phyloP scores from a whole-genome alignment of 2,888 invertebrate species.

The Lucinisca nassula region DNA sequence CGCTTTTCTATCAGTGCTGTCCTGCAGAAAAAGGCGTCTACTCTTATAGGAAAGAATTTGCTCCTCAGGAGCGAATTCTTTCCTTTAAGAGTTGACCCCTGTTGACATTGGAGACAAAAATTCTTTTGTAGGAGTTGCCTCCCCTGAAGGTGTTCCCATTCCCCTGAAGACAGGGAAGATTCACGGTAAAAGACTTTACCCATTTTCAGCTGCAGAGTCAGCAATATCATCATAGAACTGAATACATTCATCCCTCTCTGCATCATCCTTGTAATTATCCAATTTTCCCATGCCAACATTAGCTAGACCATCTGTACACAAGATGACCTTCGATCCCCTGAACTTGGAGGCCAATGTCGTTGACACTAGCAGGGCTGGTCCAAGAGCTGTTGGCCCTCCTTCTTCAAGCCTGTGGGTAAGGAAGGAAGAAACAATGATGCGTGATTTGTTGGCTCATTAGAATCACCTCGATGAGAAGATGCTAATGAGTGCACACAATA shows the following conservation, averaged over 20 bases:
- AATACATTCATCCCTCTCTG: slow-evolving; percentile 70
- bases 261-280: slow-evolving; percentile 71
- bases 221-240: slow-evolving; percentile 81
- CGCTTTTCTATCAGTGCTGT: no score
- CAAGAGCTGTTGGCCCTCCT: slow-evolving; percentile 86
- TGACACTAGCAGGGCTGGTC: slow-evolving; percentile 85
- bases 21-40: no score
- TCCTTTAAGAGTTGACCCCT: no score
- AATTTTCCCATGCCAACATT: slow-evolving; percentile 86
- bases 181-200: slow-evolving; percentile 81
- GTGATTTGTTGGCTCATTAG: no score
- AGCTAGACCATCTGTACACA: slow-evolving; percentile 88
- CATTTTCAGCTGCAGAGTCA: slow-evolving; percentile 76
- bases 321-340: slow-evolving; percentile 87
- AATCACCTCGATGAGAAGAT: no score
- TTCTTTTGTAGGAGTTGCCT: no score
- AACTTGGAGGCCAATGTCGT: slow-evolving; percentile 83
- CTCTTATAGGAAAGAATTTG: no score
- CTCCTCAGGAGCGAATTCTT: no score
- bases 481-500: no score
- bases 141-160: no score
- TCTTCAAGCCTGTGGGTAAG: slow-evolving; percentile 81
- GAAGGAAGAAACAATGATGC: neutral
- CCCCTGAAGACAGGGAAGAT: no score
- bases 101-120: no score